Percentiles rank a stretch among this genome's conserved stretches.
These are phyloP conservation scores for Apaloderma vittatum DNA, from an alignment of 2,113 vertebrate species.

Conservation along the genomic window DNA sequence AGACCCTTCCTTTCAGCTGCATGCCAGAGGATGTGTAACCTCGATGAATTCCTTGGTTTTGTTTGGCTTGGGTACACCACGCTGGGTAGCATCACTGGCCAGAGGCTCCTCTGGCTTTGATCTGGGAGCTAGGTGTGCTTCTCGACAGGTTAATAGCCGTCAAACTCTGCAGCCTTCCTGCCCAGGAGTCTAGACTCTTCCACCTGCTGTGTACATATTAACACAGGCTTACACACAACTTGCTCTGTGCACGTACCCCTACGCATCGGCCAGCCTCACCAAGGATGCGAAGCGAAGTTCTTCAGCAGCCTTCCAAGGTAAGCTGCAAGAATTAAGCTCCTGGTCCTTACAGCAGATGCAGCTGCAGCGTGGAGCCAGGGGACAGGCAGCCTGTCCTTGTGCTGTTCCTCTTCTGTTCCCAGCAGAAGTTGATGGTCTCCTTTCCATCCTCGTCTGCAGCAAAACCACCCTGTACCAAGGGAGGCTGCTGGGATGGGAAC, in stretches of 20 bases:
- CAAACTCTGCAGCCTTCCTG: background rate
- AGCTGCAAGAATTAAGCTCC: background rate
- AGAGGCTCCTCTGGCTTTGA: constrained; percentile 36
- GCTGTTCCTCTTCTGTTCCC: background rate
- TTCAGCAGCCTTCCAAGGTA: constrained; percentile 24
- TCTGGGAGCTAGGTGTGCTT: background rate
- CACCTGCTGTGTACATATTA: constrained; percentile 49
- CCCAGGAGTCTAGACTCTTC: constrained; percentile 29
- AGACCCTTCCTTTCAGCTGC: constrained; percentile 75
- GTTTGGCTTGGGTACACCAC: background rate
- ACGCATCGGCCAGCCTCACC: background rate
- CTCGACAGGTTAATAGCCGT: background rate
- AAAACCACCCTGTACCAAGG: accelerated
- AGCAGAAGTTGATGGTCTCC: background rate
- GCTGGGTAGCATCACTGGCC: background rate
- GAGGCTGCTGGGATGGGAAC: background rate
- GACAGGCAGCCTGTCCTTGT: background rate
- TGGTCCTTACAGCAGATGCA: background rate
- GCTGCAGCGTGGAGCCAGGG: background rate
- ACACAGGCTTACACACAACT: constrained; percentile 34
- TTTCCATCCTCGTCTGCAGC: background rate
- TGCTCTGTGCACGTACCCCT: background rate
- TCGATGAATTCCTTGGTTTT: constrained; percentile 54
- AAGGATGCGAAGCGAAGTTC: background rate
- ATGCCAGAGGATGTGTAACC: constrained; percentile 37